These are phyloP conservation scores for Pomatorhinus ruficollis DNA, from an alignment of 2,113 vertebrate species.

Conservation along the genomic window DNA sequence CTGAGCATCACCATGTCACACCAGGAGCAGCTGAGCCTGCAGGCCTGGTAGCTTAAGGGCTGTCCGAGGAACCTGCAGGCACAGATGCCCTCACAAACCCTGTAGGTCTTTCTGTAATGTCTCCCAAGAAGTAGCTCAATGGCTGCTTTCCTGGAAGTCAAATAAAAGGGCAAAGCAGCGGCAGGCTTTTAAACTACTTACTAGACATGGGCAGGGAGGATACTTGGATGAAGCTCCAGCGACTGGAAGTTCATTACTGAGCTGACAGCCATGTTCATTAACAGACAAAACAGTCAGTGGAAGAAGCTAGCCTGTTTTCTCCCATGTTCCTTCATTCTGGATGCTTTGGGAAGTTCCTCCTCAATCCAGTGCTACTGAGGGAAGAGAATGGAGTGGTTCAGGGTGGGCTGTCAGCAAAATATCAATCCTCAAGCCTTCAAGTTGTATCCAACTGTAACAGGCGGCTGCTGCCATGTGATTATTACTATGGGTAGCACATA, in stretches of 20 bases:
- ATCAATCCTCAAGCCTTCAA: neutral
- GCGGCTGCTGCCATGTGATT: neutral
- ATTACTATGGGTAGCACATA: neutral
- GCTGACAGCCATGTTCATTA: neutral
- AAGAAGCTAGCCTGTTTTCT: neutral
- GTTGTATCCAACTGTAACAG: accelerated
- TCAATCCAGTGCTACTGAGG: neutral
- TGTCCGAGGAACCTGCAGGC: slow-evolving; percentile 3
- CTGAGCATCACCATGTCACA: neutral
- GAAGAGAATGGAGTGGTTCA: neutral
- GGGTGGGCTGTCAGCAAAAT: neutral
- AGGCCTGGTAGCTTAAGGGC: neutral
- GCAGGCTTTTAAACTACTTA: slow-evolving; percentile 3
- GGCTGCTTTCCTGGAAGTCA: neutral
- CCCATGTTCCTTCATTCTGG: neutral
- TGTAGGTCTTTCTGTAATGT: neutral
- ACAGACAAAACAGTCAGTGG: neutral
- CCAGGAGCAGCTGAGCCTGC: neutral
- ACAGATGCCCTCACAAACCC: neutral
- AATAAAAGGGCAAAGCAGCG: neutral
- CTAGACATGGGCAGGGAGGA: neutral
- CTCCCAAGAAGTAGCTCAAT: neutral
- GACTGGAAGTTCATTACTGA: neutral
- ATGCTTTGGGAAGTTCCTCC: neutral
- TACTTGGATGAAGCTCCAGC: neutral